Conservation (phyloP, 1,140 invertebrate genomes). For the Luehdorfia chinensis region DNA sequence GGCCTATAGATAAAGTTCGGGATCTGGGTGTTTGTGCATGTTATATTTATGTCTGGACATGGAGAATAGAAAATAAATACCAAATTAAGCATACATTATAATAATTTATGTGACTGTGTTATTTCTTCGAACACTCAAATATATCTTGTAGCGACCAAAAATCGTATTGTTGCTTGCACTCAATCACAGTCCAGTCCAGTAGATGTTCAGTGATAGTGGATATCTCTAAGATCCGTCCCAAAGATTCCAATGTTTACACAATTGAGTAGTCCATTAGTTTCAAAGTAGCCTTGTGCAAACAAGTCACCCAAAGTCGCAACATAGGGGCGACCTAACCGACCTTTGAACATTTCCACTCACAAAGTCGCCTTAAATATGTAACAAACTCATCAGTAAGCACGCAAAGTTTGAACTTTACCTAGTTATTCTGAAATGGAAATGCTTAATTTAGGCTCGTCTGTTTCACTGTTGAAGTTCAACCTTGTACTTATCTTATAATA, state of each 20-base stretch:
- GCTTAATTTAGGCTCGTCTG: constrained; percentile 7
- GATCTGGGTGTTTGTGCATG: no score
- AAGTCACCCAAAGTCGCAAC: constrained; percentile 1
- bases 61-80: no score
- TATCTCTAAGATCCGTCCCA: not conserved
- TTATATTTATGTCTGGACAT: no score
- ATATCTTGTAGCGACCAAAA: no score
- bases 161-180: no score
- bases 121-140: no score
- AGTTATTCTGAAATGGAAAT: constrained; percentile 14
- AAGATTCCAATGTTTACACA: no score
- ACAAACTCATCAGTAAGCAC: constrained; percentile 7
- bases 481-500: not conserved
- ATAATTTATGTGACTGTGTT: no score
- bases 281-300: not conserved
- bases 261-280: constrained; percentile 13
- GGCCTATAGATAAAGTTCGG: no score
- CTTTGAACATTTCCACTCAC: constrained; percentile 6
- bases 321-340: no score
- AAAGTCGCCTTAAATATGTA: constrained; percentile 10
- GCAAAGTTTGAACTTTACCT: constrained; percentile 9
- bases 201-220: not conserved
- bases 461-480: constrained; percentile 7
- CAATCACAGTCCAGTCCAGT: no score
- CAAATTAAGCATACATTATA: no score